These are phyloP conservation scores for Myopa testacea DNA, from an alignment of 2,888 invertebrate species.

Conservation along the genomic window DNA sequence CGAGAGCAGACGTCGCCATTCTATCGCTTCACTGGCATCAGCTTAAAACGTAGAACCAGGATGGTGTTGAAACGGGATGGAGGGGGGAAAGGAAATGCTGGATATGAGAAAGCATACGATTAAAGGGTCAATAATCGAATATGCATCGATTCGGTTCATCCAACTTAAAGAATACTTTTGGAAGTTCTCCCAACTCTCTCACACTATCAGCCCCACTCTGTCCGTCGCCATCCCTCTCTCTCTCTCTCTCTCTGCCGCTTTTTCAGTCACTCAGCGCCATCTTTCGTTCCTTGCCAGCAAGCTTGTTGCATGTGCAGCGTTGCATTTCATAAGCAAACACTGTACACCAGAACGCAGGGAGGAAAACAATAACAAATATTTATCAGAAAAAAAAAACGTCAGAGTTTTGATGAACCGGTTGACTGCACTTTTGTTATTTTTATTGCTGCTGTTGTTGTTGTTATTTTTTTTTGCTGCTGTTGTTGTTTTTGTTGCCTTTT, in stretches of 20 bases:
- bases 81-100: neutral
- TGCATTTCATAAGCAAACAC: constrained; percentile 11
- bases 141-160: constrained; percentile 4
- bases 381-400: neutral
- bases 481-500: neutral
- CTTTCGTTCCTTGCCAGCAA: neutral
- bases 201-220: neutral
- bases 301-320: constrained; percentile 4
- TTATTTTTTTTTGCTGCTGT: too few species aligned
- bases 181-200: neutral
- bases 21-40: neutral
- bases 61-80: neutral
- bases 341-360: neutral
- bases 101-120: neutral
- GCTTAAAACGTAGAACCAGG: neutral
- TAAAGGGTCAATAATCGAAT: constrained; percentile 19
- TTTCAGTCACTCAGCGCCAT: neutral
- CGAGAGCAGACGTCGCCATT: neutral
- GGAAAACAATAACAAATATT: neutral
- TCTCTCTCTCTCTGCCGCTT: neutral
- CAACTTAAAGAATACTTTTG: neutral
- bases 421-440: neutral
- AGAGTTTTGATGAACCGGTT: constrained; percentile 7
- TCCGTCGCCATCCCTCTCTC: neutral
- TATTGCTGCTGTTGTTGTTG: neutral